Conservation (phyloP, 2,888 invertebrate genomes). For the Cheilosia scutellata region DNA sequence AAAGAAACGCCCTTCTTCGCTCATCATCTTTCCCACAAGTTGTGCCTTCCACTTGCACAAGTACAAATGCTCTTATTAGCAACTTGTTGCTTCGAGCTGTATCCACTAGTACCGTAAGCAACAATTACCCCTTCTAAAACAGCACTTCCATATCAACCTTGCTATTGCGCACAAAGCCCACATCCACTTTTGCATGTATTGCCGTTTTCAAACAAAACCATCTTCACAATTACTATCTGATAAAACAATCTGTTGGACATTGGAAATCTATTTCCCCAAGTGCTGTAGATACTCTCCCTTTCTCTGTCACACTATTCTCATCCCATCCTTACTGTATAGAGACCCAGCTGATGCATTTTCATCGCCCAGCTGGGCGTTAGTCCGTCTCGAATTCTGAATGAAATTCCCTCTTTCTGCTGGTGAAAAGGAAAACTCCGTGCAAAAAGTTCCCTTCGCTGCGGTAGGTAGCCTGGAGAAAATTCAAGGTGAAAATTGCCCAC, state of each 20-base stretch:
- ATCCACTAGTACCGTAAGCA: background rate
- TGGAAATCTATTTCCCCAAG: conserved; percentile 7
- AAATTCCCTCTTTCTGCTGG: conserved; percentile 21
- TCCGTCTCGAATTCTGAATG: conserved; percentile 53
- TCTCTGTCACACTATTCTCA: background rate
- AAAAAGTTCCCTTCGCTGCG: conserved; percentile 25
- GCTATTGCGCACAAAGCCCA: conserved; percentile 27
- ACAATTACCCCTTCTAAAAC: conserved; percentile 24
- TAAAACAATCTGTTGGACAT: conserved; percentile 67
- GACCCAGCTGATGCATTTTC: conserved; percentile 50
- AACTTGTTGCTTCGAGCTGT: conserved; percentile 18
- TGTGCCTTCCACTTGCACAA: background rate
- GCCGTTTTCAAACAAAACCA: background rate
- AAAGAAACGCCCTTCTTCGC: background rate
- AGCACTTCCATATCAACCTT: background rate
- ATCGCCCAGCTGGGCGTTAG: conserved; percentile 58
- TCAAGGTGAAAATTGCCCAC: conserved; percentile 84
- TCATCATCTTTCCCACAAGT: conserved; percentile 5
- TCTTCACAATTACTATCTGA: conserved; percentile 13
- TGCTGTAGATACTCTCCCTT: background rate
- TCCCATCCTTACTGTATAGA: background rate
- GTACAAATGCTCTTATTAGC: background rate
- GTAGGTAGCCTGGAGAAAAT: conserved; percentile 85
- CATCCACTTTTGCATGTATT: background rate
- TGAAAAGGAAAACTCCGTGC: background rate